Percentiles rank a stretch among this genome's conserved stretches.
These are phyloP conservation scores for Drosophila rubida DNA, from an alignment of 2,888 invertebrate species.

Conservation along the genomic window DNA sequence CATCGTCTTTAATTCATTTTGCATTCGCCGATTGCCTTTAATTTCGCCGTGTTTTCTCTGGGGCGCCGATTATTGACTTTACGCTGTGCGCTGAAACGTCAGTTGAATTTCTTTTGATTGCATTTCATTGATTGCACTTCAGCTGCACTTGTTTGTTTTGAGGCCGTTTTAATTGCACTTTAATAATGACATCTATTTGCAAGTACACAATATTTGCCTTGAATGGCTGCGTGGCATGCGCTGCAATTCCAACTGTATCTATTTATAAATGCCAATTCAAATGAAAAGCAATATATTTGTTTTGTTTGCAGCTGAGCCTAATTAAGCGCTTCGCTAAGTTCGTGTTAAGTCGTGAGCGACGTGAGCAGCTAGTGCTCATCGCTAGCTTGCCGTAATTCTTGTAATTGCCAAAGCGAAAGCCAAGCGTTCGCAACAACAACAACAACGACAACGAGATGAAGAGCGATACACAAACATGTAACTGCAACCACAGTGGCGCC, in stretches of 20 bases:
- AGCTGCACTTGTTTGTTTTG: too few species aligned
- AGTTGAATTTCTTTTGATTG: too few species aligned
- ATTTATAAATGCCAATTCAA: too few species aligned
- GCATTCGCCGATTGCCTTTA: not conserved
- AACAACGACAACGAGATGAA: constrained; percentile 2
- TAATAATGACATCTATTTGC: not conserved
- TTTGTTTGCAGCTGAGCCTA: too few species aligned
- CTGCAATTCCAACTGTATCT: too few species aligned
- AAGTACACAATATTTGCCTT: too few species aligned
- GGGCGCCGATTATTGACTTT: not conserved
- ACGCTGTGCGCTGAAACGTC: not conserved
- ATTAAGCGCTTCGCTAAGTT: not conserved
- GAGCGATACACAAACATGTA: constrained; percentile 8
- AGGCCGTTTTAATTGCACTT: not conserved
- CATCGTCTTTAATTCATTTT: not conserved
- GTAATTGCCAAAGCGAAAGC: constrained; percentile 13
- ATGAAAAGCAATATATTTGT: too few species aligned
- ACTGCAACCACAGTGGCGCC: constrained; percentile 15
- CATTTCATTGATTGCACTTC: not conserved
- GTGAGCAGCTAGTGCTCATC: not conserved
- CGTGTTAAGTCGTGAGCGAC: not conserved
- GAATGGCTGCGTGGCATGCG: too few species aligned
- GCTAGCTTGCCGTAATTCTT: not conserved
- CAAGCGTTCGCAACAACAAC: constrained; percentile 1
- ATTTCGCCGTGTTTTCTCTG: not conserved